These are phyloP conservation scores for Hycleus cichorii DNA, from an alignment of 1,140 invertebrate species.

Conservation along the genomic window DNA sequence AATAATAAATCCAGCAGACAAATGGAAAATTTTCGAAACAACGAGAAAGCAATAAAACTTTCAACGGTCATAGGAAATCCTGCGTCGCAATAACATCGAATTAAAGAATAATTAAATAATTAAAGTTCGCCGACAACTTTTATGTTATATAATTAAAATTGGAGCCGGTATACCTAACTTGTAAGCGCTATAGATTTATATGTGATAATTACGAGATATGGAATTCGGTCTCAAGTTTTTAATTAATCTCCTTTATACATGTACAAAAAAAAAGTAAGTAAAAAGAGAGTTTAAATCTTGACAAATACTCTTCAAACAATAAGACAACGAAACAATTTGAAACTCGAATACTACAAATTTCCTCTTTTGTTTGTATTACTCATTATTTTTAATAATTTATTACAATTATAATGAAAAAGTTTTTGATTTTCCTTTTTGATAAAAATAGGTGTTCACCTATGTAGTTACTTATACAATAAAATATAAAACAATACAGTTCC, in stretches of 20 bases:
- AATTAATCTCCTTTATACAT: slow-evolving; percentile 33
- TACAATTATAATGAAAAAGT: too few species aligned
- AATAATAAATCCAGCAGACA: not conserved
- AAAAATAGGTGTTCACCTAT: too few species aligned
- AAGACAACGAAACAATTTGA: too few species aligned
- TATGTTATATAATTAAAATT: slow-evolving; percentile 36
- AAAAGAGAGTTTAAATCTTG: too few species aligned
- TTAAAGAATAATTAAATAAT: slow-evolving; percentile 38
- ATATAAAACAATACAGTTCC: not conserved
- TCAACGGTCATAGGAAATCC: slow-evolving; percentile 18
- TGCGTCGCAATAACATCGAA: slow-evolving; percentile 33
- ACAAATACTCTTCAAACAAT: too few species aligned
- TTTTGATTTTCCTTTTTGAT: too few species aligned
- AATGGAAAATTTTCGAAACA: not conserved
- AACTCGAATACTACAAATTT: too few species aligned
- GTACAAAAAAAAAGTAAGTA: slow-evolving; percentile 22
- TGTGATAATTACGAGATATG: slow-evolving; percentile 35
- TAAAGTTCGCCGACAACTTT: slow-evolving; percentile 33
- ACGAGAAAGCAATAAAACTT: slow-evolving; percentile 28
- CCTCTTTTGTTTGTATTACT: too few species aligned
- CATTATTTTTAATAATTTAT: too few species aligned
- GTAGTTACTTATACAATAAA: too few species aligned
- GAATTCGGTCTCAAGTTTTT: slow-evolving; percentile 29
- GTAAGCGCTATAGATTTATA: slow-evolving; percentile 27
- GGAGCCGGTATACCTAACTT: slow-evolving; percentile 17